phyloP scores from a whole-genome alignment of 2,888 invertebrate genomes.

The Adelognathus sp. region DNA sequence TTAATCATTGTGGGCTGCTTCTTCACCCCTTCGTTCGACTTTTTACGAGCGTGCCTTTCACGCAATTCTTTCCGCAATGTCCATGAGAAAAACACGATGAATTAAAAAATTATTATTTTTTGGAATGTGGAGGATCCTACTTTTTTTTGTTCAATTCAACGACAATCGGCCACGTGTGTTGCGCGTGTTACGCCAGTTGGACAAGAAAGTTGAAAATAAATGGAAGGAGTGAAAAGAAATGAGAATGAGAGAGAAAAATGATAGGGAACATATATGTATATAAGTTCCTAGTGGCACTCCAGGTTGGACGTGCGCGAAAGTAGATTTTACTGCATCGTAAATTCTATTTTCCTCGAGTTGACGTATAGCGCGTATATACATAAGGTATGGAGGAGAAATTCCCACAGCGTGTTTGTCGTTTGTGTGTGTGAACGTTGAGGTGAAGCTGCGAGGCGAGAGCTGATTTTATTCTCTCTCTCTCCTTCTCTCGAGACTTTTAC shows the following conservation, averaged over 20 bases:
- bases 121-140: no score
- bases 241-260: constrained; percentile 1
- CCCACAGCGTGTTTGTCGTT: constrained; percentile 14
- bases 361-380: neutral
- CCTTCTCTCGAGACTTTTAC: constrained; percentile 51
- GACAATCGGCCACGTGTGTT: neutral
- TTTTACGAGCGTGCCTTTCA: constrained; percentile 27
- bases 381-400: constrained; percentile 42
- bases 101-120: neutral
- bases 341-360: constrained; percentile 58
- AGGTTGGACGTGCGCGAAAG: constrained; percentile 62
- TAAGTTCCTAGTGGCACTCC: neutral
- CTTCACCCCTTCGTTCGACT: neutral
- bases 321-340: constrained; percentile 65
- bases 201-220: constrained; percentile 4
- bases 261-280: neutral
- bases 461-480: no score
- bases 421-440: neutral
- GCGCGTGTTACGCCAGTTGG: neutral
- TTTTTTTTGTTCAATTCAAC: no score
- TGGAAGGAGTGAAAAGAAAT: no score
- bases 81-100: no score
- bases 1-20: neutral
- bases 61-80: constrained; percentile 29
- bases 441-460: neutral